Percentiles rank a stretch among this genome's conserved stretches.
phyloP scores from a whole-genome alignment of 1,140 invertebrate species.

The Cydia strobilella region DNA sequence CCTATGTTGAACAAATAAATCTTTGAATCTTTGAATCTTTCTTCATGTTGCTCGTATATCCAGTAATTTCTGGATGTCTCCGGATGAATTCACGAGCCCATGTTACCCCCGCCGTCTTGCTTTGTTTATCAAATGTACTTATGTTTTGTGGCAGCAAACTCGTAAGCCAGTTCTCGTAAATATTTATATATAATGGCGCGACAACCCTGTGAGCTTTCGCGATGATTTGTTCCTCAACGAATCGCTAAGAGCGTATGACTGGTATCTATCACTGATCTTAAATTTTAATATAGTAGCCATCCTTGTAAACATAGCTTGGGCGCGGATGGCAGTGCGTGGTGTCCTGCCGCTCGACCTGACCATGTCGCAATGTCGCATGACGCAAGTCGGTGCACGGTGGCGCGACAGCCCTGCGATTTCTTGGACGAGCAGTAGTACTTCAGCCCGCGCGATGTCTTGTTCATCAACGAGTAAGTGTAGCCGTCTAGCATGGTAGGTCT shows the following conservation, averaged over 20 bases:
- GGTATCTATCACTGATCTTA: too few species aligned
- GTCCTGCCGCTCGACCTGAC: neutral
- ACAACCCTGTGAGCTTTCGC: too few species aligned
- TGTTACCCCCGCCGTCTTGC: neutral
- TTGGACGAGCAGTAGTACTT: slow-evolving; percentile 8
- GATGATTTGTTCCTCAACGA: too few species aligned
- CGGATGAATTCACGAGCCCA: neutral
- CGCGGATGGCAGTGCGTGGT: neutral
- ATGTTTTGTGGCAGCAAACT: neutral
- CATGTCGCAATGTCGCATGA: too few species aligned
- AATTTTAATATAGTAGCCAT: neutral
- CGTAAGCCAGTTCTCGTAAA: neutral
- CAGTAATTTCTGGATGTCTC: neutral
- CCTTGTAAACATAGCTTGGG: neutral
- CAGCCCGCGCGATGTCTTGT: slow-evolving; percentile 1
- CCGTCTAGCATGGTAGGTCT: slow-evolving; percentile 6
- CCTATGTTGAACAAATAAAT: too few species aligned
- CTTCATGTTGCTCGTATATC: too few species aligned
- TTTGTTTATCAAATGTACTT: neutral
- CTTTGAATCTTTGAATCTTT: too few species aligned
- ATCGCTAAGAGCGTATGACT: too few species aligned
- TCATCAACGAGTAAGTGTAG: neutral
- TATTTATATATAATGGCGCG: too few species aligned
- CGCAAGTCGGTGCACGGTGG: neutral
- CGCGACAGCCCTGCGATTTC: neutral